These are phyloP conservation scores for Cryptophagus acutangulus DNA, from an alignment of 2,888 invertebrate species.

Conservation along the genomic window DNA sequence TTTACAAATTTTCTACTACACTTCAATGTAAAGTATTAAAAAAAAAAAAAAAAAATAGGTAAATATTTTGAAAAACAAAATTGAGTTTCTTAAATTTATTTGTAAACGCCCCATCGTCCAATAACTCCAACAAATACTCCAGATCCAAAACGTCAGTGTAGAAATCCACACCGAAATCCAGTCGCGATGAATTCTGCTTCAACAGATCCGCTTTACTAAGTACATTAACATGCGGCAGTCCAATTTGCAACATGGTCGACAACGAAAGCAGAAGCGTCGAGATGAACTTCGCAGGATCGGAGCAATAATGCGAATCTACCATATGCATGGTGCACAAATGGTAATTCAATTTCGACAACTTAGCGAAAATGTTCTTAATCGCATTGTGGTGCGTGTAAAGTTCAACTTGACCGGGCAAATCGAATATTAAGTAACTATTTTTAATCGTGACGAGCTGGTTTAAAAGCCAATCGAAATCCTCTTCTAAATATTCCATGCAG, in stretches of 20 bases:
- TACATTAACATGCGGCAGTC: conserved; percentile 91
- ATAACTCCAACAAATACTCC: conserved; percentile 74
- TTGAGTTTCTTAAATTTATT: conserved; percentile 83
- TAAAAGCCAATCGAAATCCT: conserved; percentile 84
- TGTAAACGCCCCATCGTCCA: conserved; percentile 68
- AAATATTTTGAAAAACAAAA: too few species aligned
- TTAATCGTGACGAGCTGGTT: conserved; percentile 62
- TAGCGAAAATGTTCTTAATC: conserved; percentile 64
- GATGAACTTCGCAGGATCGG: conserved; percentile 91
- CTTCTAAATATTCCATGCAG: conserved; percentile 90
- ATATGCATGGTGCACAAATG: conserved; percentile 88
- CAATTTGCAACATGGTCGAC: conserved; percentile 91
- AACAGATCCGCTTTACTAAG: conserved; percentile 86
- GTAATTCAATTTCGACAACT: conserved; percentile 57
- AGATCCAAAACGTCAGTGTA: conserved; percentile 94
- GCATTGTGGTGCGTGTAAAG: conserved; percentile 89
- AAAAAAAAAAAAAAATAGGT: too few species aligned
- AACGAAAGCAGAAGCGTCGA: conserved; percentile 85
- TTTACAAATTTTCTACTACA: too few species aligned
- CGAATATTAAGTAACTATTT: conserved; percentile 83
- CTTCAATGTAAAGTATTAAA: too few species aligned
- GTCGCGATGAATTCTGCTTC: conserved; percentile 65
- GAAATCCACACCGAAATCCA: conserved; percentile 83
- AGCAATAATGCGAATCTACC: conserved; percentile 93
- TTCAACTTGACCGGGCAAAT: conserved; percentile 81